phyloP scores from a whole-genome alignment of 2,113 vertebrate genomes.

The Cranoglanis bouderius region DNA sequence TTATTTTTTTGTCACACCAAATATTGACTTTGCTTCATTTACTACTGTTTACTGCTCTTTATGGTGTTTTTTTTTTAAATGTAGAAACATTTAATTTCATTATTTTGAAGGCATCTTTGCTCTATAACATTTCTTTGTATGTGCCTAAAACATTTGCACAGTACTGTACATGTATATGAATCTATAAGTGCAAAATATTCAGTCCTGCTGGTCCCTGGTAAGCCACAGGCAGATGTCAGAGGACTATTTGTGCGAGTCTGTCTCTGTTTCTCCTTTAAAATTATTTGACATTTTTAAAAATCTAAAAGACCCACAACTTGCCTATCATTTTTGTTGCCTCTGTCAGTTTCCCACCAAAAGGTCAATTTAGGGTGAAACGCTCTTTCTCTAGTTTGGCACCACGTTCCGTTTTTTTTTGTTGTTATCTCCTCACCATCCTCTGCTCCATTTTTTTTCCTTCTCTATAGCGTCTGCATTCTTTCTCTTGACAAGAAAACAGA shows the following conservation, averaged over 20 bases:
- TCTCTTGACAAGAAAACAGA: conserved; percentile 25
- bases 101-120: no score
- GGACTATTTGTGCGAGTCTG: neutral
- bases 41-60: no score
- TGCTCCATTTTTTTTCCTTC: neutral
- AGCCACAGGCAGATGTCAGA: neutral
- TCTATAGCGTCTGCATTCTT: conserved; percentile 13
- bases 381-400: neutral
- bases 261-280: neutral
- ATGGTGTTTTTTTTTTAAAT: no score
- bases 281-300: no score
- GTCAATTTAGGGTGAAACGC: neutral
- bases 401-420: neutral
- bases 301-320: neutral
- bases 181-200: neutral
- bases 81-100: no score
- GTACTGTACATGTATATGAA: neutral
- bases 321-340: neutral
- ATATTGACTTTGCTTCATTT: no score
- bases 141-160: no score
- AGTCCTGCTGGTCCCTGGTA: neutral
- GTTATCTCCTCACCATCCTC: neutral
- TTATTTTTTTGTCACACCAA: no score
- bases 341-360: neutral
- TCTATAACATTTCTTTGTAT: no score